Evolutionary conservation across 2,888 invertebrate genomes (phyloP).

Genomic region (Empis stercorea): DNA sequence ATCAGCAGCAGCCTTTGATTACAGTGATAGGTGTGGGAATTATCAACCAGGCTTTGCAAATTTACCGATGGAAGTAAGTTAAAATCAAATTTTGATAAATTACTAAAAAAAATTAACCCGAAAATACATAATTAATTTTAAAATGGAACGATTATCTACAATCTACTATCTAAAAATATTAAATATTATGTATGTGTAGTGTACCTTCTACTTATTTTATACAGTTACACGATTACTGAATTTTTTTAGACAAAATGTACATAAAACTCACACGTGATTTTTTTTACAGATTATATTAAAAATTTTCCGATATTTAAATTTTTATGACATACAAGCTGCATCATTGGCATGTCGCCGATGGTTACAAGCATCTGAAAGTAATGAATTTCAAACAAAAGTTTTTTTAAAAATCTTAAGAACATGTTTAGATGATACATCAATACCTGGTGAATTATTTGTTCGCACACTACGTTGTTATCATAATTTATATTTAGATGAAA

Average conservation of each 20-base stretch:
- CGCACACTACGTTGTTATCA: slow-evolving; percentile 24
- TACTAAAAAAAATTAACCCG: too few relatives aligned
- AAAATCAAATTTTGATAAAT: background rate
- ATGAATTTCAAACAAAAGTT: slow-evolving; percentile 33
- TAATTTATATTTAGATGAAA: slow-evolving; percentile 26
- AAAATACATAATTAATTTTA: slow-evolving; percentile 8
- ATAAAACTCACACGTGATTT: background rate
- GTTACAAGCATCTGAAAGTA: slow-evolving; percentile 53
- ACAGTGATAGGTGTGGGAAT: too few relatives aligned
- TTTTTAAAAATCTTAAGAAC: slow-evolving; percentile 27
- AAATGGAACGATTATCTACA: too few relatives aligned
- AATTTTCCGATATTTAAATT: slow-evolving; percentile 48
- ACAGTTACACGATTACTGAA: too few relatives aligned
- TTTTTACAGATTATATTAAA: slow-evolving; percentile 45
- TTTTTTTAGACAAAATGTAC: too few relatives aligned
- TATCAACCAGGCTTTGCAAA: slow-evolving; percentile 24
- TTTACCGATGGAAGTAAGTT: slow-evolving; percentile 31
- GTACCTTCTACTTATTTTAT: too few relatives aligned
- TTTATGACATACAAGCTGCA: slow-evolving; percentile 51
- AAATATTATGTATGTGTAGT: too few relatives aligned
- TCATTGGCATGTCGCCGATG: slow-evolving; percentile 51
- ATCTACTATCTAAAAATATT: too few relatives aligned
- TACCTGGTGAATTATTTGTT: slow-evolving; percentile 24
- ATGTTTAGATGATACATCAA: slow-evolving; percentile 25
- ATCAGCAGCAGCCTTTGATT: too few relatives aligned